Conservation (phyloP, 2,888 invertebrate genomes). For the Synergus itoensis region DNA sequence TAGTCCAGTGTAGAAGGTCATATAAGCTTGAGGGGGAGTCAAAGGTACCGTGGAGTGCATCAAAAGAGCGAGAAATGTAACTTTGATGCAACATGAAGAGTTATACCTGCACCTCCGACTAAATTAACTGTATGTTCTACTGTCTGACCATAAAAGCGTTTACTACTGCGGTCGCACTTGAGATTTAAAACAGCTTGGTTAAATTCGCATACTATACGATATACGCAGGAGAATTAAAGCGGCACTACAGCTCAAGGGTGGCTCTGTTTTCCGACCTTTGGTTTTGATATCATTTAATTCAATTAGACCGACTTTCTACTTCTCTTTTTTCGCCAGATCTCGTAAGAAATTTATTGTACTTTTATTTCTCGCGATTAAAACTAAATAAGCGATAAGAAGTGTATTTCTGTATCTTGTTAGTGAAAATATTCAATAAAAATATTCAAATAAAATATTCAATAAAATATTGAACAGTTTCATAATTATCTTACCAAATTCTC, state of each 20-base stretch:
- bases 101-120: constrained; percentile 20
- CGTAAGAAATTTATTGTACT: neutral
- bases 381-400: neutral
- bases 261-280: constrained; percentile 31
- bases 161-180: constrained; percentile 33
- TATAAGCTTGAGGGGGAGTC: constrained; percentile 14
- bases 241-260: neutral
- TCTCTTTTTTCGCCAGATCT: constrained; percentile 23
- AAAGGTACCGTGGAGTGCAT: constrained; percentile 24
- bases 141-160: constrained; percentile 41
- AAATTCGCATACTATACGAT: constrained; percentile 12
- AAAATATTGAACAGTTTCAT: too few relatives aligned
- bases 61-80: constrained; percentile 34
- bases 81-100: constrained; percentile 28
- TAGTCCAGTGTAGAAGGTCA: neutral
- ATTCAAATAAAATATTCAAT: too few relatives aligned
- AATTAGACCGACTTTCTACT: constrained; percentile 15
- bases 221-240: constrained; percentile 16
- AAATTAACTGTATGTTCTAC: constrained; percentile 34
- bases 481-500: too few relatives aligned
- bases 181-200: constrained; percentile 34
- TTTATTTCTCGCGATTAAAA: neutral
- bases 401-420: too few relatives aligned
- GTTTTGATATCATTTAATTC: constrained; percentile 37
- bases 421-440: too few relatives aligned